Evolutionary conservation across 2,888 invertebrate genomes (phyloP).

Genomic region (Nephrotoma guestfalica): DNA sequence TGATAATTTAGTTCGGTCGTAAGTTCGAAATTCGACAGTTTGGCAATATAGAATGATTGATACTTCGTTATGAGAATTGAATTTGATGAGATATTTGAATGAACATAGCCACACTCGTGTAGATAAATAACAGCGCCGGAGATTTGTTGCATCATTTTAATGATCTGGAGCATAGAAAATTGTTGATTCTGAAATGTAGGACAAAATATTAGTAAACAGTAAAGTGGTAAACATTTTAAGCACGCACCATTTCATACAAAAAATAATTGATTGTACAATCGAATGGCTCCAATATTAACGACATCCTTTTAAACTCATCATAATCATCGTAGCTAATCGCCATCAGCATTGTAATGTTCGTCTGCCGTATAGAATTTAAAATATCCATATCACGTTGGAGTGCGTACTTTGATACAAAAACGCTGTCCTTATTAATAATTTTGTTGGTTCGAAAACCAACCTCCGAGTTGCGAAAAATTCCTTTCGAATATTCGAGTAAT

Average conservation of each 20-base stretch:
- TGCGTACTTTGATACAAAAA: conserved; percentile 9
- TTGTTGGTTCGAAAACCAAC: conserved; percentile 10
- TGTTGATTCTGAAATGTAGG: conserved; percentile 23
- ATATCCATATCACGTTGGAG: conserved; percentile 12
- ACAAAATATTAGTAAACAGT: not conserved
- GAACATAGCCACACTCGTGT: conserved; percentile 35
- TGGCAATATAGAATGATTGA: conserved; percentile 23
- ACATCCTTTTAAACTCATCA: conserved; percentile 25
- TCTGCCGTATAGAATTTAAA: conserved; percentile 10
- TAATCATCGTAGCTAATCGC: conserved; percentile 32
- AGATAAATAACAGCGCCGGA: conserved; percentile 35
- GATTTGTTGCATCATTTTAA: conserved; percentile 28
- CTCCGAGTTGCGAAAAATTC: conserved; percentile 11
- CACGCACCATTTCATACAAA: conserved; percentile 34
- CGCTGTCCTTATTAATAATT: not conserved
- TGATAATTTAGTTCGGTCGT: conserved; percentile 10
- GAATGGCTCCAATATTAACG: conserved; percentile 37
- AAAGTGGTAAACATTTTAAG: not conserved
- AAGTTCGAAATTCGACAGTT: conserved; percentile 33
- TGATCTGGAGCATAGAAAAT: conserved; percentile 26
- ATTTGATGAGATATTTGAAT: conserved; percentile 34
- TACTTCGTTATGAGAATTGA: conserved; percentile 27
- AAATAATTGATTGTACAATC: conserved; percentile 33
- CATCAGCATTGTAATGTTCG: conserved; percentile 22
- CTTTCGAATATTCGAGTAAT: conserved; percentile 12